Percentiles rank a stretch among this genome's conserved stretches.
Evolutionary conservation across 2,113 vertebrate species (phyloP).

Genomic region (Pogonocichla stellata): DNA sequence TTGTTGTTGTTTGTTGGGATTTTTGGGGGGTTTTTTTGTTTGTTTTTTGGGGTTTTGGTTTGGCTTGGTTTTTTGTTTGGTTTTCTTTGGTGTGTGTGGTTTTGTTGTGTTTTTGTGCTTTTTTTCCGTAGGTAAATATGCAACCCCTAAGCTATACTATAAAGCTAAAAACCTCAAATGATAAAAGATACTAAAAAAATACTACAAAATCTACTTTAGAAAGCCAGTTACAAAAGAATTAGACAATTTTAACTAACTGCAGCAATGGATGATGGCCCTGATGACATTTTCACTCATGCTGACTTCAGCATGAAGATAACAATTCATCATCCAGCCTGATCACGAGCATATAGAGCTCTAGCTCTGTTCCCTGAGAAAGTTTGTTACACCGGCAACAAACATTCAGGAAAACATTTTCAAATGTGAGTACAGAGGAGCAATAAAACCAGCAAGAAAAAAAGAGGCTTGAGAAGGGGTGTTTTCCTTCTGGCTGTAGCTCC

Average conservation of each 20-base stretch:
- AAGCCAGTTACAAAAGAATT: neutral
- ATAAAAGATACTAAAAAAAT: neutral
- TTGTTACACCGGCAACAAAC: neutral
- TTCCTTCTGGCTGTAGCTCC: neutral
- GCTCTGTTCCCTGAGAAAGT: neutral
- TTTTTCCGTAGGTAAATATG: neutral
- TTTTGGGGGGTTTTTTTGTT: no score
- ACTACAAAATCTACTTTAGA: neutral
- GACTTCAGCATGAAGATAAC: neutral
- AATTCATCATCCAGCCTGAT: neutral
- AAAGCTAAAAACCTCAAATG: neutral
- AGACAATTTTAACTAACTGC: neutral
- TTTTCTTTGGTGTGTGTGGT: neutral
- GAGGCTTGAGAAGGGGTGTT: neutral
- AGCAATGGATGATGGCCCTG: fast-evolving
- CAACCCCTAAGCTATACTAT: neutral
- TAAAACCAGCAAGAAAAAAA: neutral
- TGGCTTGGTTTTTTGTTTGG: neutral
- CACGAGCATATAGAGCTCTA: fast-evolving
- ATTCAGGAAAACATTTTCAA: neutral
- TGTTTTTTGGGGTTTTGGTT: neutral
- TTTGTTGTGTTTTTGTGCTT: neutral
- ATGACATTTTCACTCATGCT: neutral
- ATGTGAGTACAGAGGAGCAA: neutral
- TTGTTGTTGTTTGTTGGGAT: neutral